Conservation (phyloP, 2,797 vertebrate species). For the Pipistrellus pipistrellus region DNA sequence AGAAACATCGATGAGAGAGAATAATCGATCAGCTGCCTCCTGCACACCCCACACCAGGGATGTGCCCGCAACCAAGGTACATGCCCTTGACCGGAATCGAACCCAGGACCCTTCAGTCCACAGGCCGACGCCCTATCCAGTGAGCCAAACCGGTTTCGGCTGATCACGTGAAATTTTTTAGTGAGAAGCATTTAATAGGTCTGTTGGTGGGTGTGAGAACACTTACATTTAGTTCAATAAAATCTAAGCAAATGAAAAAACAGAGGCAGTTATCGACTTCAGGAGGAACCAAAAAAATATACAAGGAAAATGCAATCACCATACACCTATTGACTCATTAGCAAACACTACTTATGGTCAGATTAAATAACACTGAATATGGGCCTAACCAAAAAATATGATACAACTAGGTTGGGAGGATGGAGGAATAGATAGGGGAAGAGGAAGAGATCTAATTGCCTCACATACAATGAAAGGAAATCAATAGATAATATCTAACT, state of each 20-base stretch:
- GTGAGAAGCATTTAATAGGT: conserved; percentile 29
- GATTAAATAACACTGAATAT: conserved; percentile 41
- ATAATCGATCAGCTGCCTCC: too few species aligned
- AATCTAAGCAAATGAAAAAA: conserved; percentile 35
- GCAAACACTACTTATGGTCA: not conserved
- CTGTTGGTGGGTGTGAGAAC: not conserved
- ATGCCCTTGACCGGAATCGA: too few species aligned
- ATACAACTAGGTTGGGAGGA: not conserved
- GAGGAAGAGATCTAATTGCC: not conserved
- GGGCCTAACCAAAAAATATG: conserved; percentile 17
- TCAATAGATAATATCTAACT: conserved; percentile 2
- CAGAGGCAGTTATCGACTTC: not conserved
- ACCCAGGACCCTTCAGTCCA: too few species aligned
- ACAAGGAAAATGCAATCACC: conserved; percentile 32
- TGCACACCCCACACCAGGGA: too few species aligned
- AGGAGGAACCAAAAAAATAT: conserved; percentile 13
- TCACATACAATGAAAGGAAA: conserved; percentile 12
- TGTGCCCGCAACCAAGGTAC: too few species aligned
- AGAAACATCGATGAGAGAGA: too few species aligned
- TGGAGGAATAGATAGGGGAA: not conserved
- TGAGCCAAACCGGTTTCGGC: too few species aligned
- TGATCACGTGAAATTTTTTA: not conserved
- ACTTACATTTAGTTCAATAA: not conserved
- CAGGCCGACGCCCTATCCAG: too few species aligned
- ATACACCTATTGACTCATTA: not conserved